Evolutionary conservation across 2,888 invertebrate genomes (phyloP), one percentile per base, ranked within the genome.

Genomic region (Nephrocerus scutellatus): DNA sequence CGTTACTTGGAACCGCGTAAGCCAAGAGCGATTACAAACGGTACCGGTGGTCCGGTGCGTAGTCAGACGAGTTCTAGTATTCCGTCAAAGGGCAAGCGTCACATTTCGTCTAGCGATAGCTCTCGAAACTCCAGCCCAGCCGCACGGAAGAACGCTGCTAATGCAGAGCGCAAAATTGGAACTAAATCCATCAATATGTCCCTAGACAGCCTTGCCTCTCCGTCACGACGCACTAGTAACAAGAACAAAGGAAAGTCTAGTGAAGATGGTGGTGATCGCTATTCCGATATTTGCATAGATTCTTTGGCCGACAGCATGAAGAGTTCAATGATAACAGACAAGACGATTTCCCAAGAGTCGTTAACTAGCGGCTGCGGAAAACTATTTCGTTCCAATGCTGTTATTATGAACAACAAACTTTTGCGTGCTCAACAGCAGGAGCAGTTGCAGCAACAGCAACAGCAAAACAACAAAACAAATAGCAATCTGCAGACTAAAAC

Each of bases 1-100:
- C 70, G 80, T 15, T 80, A 81, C 52, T 59, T 80, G 50, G 79
- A 81, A 49, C 77, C 79, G 3, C 70, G 72, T 16, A 66, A 66
- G 37, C 52, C 59, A 10, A 53, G 59, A 9, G 32, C 29, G 13
- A 5, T 12, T 16, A 36, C 36, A 6, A 19, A 22, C 15, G 38
- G 36, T 26, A 37, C 43, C 2, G 31, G 38, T 3, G 63, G 59
- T 1, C 62, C 66, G 3, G 50, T 60, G 4, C 60, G 66, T 4
- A 65, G 63, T 41, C 62, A 62, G 33, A 65, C 66, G 8, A 64
- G 63, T 36, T 59, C 63, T 1, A 62, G 59, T 33, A 63, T 66
- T 46, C 63, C 65, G 6, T 59, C 56, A 21, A 53, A 53, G 22
- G 52, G 44, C 2, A 57, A 55, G 43, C 53, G 58, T 36, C 64